Evolutionary conservation across 2,113 vertebrate genomes (phyloP), one percentile per base, ranked within the genome.

Genomic region (Amphiprion percula): DNA sequence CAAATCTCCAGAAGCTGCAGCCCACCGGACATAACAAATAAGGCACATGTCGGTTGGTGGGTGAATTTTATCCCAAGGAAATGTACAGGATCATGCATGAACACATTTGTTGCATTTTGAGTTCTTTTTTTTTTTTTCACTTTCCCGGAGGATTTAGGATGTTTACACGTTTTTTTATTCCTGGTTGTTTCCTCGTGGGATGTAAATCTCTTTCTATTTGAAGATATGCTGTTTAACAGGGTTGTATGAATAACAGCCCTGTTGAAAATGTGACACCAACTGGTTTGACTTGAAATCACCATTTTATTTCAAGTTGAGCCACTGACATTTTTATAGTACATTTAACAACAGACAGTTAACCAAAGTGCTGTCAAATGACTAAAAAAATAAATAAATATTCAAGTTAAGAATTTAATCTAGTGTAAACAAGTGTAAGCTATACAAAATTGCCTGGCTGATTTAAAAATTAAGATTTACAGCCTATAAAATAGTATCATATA

Each of bases 1-100:
- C 56, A 71, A 83, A 78, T 82, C 55, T 81, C 12, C 72, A 63
- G 17, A 53, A 68, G 46, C 33, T 37, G 33, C 53, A 54, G 65
- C 26, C 49, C 66, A 68, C 44, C 67, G 49, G 82, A 55, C 73
- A 74, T 24, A 47, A 76, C 63, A 68, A 68, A 83, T 76, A 80
- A 53, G 87, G 62, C 66, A 74, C 73, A 46, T 49, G 56, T 24
- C 66, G 71, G 68, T 82, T 80, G 59, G 63, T 64, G 30, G 68
- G 80, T 4, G 2, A 37, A 26, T 64, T 30, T 68, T 68, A 68
- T 75, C 39, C 23, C 14, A 17, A 21, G 16, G 62, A n/a, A 69
- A 11, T 54, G 47, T 44, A 66, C 72, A 58, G 49, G 14, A 60
- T 47, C 17, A 4, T 44, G 23, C 23, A 37, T 55, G 26, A 66